Percentiles rank a stretch among this genome's conserved stretches.
These are phyloP conservation scores for Ctenodactylus gundi DNA, from an alignment of 2,113 vertebrate species.

Conservation along the genomic window DNA sequence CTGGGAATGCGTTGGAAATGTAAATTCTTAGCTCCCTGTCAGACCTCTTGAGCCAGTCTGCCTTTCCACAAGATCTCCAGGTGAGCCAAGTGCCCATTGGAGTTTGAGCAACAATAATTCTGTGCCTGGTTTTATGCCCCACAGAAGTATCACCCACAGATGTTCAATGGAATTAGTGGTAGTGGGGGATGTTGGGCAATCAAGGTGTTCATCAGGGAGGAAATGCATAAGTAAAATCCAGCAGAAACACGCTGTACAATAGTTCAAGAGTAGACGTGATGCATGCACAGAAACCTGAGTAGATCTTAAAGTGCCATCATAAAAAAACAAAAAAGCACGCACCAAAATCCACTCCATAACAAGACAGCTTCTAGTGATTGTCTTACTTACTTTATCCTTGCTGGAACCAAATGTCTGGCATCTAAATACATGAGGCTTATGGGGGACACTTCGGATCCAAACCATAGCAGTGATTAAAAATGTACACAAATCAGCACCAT, in stretches of 20 bases:
- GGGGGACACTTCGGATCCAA: too few species aligned
- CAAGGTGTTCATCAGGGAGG: too few species aligned
- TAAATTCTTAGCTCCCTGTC: not conserved
- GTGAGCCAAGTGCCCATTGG: not conserved
- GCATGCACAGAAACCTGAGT: fast-evolving
- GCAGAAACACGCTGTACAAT: fast-evolving
- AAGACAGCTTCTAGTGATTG: not conserved
- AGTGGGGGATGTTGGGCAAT: not conserved
- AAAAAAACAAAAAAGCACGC: not conserved
- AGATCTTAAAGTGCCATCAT: not conserved
- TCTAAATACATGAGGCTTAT: too few species aligned
- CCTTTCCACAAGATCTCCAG: not conserved
- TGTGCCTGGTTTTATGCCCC: not conserved
- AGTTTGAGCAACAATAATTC: not conserved
- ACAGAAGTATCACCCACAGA: not conserved
- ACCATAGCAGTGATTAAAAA: too few species aligned
- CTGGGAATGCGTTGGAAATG: not conserved
- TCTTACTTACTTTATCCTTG: too few species aligned
- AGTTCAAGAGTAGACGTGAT: not conserved
- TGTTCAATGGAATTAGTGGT: not conserved
- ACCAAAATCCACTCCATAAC: too few species aligned
- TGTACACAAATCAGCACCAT: too few species aligned
- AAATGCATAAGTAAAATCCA: not conserved
- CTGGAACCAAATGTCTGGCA: too few species aligned
- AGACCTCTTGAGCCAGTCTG: not conserved